Base-by-base conservation (phyloP, 1,140 invertebrate genomes). In the Leptopilina boulardi region DNA sequence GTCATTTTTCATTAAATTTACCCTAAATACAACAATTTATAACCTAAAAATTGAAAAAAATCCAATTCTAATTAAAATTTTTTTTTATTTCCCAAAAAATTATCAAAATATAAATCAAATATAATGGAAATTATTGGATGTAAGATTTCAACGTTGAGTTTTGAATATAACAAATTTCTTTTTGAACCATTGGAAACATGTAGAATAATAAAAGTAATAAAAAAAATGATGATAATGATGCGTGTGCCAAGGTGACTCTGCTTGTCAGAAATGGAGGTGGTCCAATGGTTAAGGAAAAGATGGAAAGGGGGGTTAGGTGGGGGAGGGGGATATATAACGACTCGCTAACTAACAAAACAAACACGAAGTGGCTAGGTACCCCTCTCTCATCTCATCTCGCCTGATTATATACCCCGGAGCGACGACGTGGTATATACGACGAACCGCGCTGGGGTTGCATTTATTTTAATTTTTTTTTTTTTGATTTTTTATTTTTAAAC, bases 261-360 rank as follows among this genome's bases (percentile, higher is more conserved):
- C 21, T 18, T 78, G 56, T 54, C 38, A 71, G 75, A 70, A 23
- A 75, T 74, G 74, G 74, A 77, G 41, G 72, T 70, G 70, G 76
- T 70, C 47, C 18, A 51, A 18, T 38, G 34, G 34, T 70, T 30
- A 74, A 23, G n/a, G n/a, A n/a, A n/a, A 70, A 66, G 21, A 76
- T 74, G 74, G 73, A 75, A 41, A 70, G 74, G 54, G 75, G 71
- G 47, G 71, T 44, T 51, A 76, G 47, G 76, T 59, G 44, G 82
- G 79, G 77, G 71, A 30, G 75, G 81, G 38, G 78, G 77, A 83
- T 77, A 81, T 82, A 82, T 89, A 88, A 89, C 86, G 85, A 89
- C 87, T 87, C 85, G 87, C 87, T 88, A 89, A 88, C 88, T 89
- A 89, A 89, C 85, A 89, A 89, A 89, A 89, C 88, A 89, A 89